These are phyloP conservation scores for Pteria penguin DNA, from an alignment of 2,888 invertebrate species.

Conservation along the genomic window DNA sequence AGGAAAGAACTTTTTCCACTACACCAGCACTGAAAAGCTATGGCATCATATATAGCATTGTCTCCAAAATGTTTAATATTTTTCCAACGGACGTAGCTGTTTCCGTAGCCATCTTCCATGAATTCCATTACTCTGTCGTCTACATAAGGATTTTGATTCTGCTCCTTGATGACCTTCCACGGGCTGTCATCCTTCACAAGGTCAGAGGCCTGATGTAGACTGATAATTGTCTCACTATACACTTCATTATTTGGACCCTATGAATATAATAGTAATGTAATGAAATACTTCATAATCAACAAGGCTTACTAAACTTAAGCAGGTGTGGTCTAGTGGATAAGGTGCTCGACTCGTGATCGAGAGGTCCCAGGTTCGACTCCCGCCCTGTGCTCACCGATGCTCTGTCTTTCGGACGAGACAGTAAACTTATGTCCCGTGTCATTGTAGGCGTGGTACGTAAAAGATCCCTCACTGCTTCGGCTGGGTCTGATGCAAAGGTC, in stretches of 20 bases:
- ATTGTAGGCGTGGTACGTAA: too few relatives aligned
- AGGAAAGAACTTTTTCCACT: constrained; percentile 68
- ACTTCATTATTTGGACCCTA: constrained; percentile 69
- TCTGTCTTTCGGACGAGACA: too few relatives aligned
- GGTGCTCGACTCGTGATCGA: too few relatives aligned
- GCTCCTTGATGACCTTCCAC: constrained; percentile 44
- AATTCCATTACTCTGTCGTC: constrained; percentile 39
- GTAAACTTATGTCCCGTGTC: too few relatives aligned
- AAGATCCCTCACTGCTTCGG: too few relatives aligned
- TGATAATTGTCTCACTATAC: constrained; percentile 66
- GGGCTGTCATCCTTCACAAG: constrained; percentile 44
- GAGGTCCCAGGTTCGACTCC: too few relatives aligned
- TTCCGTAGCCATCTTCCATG: constrained; percentile 65
- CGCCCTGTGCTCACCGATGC: too few relatives aligned
- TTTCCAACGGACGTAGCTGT: constrained; percentile 67
- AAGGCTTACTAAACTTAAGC: too few relatives aligned
- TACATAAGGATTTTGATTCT: not conserved
- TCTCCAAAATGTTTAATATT: constrained; percentile 33
- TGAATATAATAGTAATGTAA: too few relatives aligned
- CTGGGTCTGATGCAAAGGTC: too few relatives aligned
- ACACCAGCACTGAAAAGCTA: constrained; percentile 70
- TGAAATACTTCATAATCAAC: too few relatives aligned
- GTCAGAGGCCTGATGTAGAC: constrained; percentile 51
- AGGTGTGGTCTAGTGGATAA: too few relatives aligned
- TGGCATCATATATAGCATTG: constrained; percentile 41